Evolutionary conservation across 2,888 invertebrate species (phyloP), one percentile per base, ranked within the genome.

Genomic region (Biston betularia): DNA sequence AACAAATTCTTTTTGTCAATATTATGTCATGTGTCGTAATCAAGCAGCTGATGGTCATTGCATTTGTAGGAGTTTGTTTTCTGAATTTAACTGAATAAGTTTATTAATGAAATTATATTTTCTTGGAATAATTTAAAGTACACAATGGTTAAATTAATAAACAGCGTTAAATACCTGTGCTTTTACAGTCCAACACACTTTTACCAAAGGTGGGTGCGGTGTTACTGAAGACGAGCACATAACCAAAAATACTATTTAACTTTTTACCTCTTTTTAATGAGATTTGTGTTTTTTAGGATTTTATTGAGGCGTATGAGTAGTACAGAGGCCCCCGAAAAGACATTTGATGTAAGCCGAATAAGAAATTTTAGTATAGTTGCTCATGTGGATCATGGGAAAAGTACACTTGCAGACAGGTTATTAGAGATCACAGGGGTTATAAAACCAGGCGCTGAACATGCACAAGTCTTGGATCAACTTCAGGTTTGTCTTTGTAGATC

Each of bases 331-430:
- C 66, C 69, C 6, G 74, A 75, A 10, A 80, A 81, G 40, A 68
- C 64, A 34, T 65, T 85, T 53, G 86, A 89, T 46, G 81, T 86
- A n/a, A 81, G 75, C 48, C 88, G 82, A 73, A 98, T 98, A 50
- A 94, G 99, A 65, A 99, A 99, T 87, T 99, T 99, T 83, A 97
- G 98, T 88, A 99, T 99, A 79, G 98, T 99, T 71, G 99, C 99
- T n/a, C 99, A 99, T 90, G 97, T 99, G 0, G 99, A 99, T 88
- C 99, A 99, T 94, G 99, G 99, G 0, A 99, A 99, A 93, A 98
- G 98, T 87, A 99, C 99, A 0, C 90, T 99, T 65, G 99, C 99
- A 0, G 99, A 99, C 87, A 94, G 99, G 63, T 88, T 99, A n/a
- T 89, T 99, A 12, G 99, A 99, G 95, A 89, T 97, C 62, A 98